Evolutionary conservation across 2,888 invertebrate genomes (phyloP).

Genomic region (Poecilus cupreus): DNA sequence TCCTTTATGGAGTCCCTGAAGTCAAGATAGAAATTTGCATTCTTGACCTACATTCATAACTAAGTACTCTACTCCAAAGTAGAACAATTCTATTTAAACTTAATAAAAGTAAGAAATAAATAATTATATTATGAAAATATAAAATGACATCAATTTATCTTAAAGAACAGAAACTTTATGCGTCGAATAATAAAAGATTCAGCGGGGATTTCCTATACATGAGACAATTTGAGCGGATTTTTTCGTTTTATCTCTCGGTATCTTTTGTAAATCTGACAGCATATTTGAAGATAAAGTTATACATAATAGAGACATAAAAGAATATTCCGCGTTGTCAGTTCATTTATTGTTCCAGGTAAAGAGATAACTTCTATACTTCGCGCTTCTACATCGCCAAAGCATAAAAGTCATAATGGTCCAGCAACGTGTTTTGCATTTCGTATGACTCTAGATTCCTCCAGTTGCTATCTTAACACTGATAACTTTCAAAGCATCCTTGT

Average conservation of each 20-base stretch:
- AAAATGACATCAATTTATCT: neutral
- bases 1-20: neutral
- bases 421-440: conserved; percentile 37
- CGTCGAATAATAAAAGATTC: conserved; percentile 35
- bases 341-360: conserved; percentile 44
- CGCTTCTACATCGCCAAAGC: neutral
- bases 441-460: neutral
- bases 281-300: conserved; percentile 38
- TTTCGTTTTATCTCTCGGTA: conserved; percentile 23
- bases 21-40: neutral
- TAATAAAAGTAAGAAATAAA: conserved; percentile 1
- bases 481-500: neutral
- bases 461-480: neutral
- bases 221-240: conserved; percentile 37
- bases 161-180: neutral
- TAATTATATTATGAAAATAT: neutral
- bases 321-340: conserved; percentile 45
- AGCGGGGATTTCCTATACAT: conserved; percentile 22
- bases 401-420: conserved; percentile 30
- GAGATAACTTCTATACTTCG: conserved; percentile 34
- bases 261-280: conserved; percentile 46
- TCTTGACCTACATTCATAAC: conserved; percentile 16
- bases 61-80: neutral
- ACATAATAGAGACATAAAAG: conserved; percentile 49
- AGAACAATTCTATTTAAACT: neutral